phyloP scores from a whole-genome alignment of 2,888 invertebrate species.

The Melangyna quadrimaculata region DNA sequence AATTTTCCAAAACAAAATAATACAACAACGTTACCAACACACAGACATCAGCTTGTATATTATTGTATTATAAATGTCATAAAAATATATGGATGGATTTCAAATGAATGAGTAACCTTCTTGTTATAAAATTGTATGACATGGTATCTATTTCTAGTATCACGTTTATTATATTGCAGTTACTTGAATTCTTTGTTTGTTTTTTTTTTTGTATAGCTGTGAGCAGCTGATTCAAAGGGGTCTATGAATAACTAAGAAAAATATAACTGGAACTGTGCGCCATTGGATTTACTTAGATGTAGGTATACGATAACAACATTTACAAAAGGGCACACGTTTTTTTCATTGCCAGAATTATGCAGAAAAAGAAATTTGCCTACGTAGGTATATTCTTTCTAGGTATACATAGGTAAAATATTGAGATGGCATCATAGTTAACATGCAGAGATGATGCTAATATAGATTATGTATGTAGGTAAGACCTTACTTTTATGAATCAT shows the following conservation, averaged over 20 bases:
- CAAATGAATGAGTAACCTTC: conserved; percentile 18
- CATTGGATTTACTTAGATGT: background rate
- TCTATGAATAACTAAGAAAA: background rate
- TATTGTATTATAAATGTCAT: conserved; percentile 8
- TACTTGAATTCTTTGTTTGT: background rate
- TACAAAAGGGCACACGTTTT: conserved; percentile 26
- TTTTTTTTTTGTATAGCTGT: background rate
- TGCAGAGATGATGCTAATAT: no score
- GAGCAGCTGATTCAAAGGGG: conserved; percentile 1
- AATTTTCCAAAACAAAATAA: background rate
- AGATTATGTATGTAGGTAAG: no score
- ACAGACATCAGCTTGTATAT: no score
- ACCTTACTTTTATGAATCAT: no score
- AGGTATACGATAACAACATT: background rate
- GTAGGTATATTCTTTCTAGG: no score
- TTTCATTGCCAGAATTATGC: background rate
- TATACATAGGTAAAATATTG: no score
- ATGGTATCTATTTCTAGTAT: conserved; percentile 43
- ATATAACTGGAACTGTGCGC: background rate
- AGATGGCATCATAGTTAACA: no score
- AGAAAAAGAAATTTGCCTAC: background rate
- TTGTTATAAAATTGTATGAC: conserved; percentile 30
- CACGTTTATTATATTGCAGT: conserved; percentile 17
- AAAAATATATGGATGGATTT: conserved; percentile 15
- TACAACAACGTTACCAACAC: background rate